A percentile compares a stretch with the other conserved stretches of the same genome.
Evolutionary conservation across 2,113 vertebrate genomes (phyloP).

Genomic region (Burhinus bistriatus): DNA sequence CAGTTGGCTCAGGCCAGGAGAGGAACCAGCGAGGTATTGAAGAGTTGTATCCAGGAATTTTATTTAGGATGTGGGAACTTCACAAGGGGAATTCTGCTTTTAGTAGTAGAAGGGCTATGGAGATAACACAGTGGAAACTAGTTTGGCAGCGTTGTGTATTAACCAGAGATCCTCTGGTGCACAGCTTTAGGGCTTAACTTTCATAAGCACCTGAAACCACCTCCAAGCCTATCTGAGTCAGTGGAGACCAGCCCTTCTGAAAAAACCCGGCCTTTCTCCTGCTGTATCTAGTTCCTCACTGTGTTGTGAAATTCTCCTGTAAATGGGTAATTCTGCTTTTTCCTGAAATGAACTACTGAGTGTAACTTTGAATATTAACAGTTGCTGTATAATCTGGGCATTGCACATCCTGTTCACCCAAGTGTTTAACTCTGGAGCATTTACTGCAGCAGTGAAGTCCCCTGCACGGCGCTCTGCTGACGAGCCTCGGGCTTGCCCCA

Average conservation of each 20-base stretch:
- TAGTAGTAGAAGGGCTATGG: background rate
- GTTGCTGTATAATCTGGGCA: background rate
- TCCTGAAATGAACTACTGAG: background rate
- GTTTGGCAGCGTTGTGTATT: background rate
- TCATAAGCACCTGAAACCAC: background rate
- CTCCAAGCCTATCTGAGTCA: background rate
- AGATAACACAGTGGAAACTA: background rate
- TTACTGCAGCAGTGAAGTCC: background rate
- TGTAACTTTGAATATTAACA: background rate
- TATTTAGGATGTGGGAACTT: background rate
- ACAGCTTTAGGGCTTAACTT: background rate
- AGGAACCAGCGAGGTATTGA: background rate
- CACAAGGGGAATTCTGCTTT: background rate
- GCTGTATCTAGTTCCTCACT: fast-evolving
- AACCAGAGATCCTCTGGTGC: background rate
- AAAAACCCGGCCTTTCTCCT: background rate
- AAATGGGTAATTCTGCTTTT: background rate
- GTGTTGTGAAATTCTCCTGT: fast-evolving
- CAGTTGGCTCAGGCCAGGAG: background rate
- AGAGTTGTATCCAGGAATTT: background rate
- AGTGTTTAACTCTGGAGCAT: background rate
- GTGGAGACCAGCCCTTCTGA: background rate
- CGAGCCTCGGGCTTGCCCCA: fast-evolving
- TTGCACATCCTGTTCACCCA: background rate
- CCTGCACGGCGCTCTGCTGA: background rate